Base-by-base conservation (phyloP, 2,797 vertebrate species). In the Chromis chromis region DNA sequence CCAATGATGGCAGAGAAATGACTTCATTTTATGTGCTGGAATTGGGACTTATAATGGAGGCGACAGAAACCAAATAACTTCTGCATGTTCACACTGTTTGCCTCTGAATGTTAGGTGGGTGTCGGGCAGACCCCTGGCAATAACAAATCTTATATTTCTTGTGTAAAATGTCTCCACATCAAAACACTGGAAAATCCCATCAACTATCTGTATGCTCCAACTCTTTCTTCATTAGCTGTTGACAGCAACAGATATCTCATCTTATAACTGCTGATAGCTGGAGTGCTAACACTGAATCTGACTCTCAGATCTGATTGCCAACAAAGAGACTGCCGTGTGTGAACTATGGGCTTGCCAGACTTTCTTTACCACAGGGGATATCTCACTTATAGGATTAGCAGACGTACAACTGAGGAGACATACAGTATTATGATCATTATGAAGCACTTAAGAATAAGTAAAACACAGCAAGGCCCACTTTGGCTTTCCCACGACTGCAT, bases 21-120 rank as follows among this genome's bases (percentile, higher is more conserved):
- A 88, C 86, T 90, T 86, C 74, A 87, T 90, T 88, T 82, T 21
- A 57, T 74, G 70, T 57, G 65, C 42, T 69, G 71, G 73, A 88
- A 84, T 83, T 84, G 73, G 84, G 69, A 84, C 62, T 78, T 72
- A 53, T 71, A 86, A 86, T 56, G 60, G 65, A 88, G 79, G 65
- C 48, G 70, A 88, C 80, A 80, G 76, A 80, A 76, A 76, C 49
- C 57, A 85, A 88, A 89, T 86, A 83, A 83, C 72, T 88, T 68
- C 42, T 28, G 50, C 44, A 13, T 74, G 71, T 60, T 86, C 46
- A 22, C 65, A 42, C 52, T 17, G 42, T 71, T 83, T 77, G 66
- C 42, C 39, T 71, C 17, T 70, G 64, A 74, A 74, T 79, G 56
- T 66, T 68, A 19, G 57, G 79, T 73, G 66, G 74, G 57, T 69